Percentiles rank a stretch among this genome's conserved stretches.
phyloP scores from a whole-genome alignment of 2,888 invertebrate genomes.

The Branchellion lobata region DNA sequence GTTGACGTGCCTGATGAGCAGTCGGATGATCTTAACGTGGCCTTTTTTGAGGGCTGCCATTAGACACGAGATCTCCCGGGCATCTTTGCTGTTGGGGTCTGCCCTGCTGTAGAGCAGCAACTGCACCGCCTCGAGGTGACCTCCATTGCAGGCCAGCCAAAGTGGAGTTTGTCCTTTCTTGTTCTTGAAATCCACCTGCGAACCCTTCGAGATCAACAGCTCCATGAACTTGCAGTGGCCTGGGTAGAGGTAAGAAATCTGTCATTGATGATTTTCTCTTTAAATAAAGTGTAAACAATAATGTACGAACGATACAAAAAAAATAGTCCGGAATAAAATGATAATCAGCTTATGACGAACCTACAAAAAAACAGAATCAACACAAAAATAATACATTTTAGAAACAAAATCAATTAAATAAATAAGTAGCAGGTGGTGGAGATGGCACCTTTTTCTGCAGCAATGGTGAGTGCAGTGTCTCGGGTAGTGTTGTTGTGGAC shows the following conservation, averaged over 20 bases:
- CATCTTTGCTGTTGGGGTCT: slow-evolving; percentile 96
- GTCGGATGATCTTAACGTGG: slow-evolving; percentile 77
- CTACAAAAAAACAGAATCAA: no score
- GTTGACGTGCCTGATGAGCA: slow-evolving; percentile 96
- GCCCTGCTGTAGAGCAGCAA: slow-evolving; percentile 83
- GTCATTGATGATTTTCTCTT: background rate
- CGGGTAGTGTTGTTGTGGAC: slow-evolving; percentile 95
- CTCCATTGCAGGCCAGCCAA: slow-evolving; percentile 93
- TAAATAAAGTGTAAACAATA: background rate
- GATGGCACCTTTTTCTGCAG: slow-evolving; percentile 79
- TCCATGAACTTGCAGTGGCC: slow-evolving; percentile 82
- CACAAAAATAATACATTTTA: no score
- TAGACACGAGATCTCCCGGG: slow-evolving; percentile 91
- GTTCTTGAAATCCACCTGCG: slow-evolving; percentile 94
- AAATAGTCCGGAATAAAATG: background rate
- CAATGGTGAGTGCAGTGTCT: slow-evolving; percentile 96
- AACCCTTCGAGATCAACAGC: slow-evolving; percentile 69
- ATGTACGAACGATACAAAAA: background rate
- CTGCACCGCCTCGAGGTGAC: slow-evolving; percentile 92
- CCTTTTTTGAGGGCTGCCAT: slow-evolving; percentile 95
- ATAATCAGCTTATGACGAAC: no score
- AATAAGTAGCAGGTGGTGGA: background rate
- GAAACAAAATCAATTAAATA: background rate
- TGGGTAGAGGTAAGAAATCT: no score
- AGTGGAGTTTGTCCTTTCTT: slow-evolving; percentile 98